These are phyloP conservation scores for Ellobium chinense DNA, from an alignment of 2,888 invertebrate species.

Conservation along the genomic window DNA sequence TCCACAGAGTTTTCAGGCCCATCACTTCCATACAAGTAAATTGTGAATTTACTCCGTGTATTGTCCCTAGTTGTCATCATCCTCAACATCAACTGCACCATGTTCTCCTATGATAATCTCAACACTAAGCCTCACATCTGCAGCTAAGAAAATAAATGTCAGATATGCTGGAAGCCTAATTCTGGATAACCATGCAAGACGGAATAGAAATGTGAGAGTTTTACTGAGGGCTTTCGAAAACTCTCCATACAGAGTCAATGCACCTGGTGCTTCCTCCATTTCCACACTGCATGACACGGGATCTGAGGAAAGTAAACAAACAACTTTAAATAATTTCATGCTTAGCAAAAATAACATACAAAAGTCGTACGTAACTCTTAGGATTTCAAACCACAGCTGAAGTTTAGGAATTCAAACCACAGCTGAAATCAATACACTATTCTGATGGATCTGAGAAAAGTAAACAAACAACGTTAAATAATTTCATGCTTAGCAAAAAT, in stretches of 20 bases:
- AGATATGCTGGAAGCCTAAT: conserved; percentile 84
- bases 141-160: conserved; percentile 59
- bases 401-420: no score
- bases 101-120: conserved; percentile 52
- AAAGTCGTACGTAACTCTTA: no score
- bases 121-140: conserved; percentile 63
- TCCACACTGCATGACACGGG: conserved; percentile 3
- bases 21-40: no score
- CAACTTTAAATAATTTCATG: not conserved
- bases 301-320: not conserved
- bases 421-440: no score
- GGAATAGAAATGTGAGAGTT: conserved; percentile 84
- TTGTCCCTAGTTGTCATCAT: no score
- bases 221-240: conserved; percentile 53
- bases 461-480: not conserved
- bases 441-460: not conserved
- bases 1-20: no score
- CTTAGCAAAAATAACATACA: not conserved
- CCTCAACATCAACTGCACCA: conserved; percentile 13
- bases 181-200: conserved; percentile 86
- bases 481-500: not conserved
- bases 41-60: no score
- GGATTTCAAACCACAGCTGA: no score
- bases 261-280: conserved; percentile 31
- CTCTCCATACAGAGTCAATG: conserved; percentile 42